Evolutionary conservation across 2,113 vertebrate species (phyloP).

Genomic region (Tetrao urogallus): DNA sequence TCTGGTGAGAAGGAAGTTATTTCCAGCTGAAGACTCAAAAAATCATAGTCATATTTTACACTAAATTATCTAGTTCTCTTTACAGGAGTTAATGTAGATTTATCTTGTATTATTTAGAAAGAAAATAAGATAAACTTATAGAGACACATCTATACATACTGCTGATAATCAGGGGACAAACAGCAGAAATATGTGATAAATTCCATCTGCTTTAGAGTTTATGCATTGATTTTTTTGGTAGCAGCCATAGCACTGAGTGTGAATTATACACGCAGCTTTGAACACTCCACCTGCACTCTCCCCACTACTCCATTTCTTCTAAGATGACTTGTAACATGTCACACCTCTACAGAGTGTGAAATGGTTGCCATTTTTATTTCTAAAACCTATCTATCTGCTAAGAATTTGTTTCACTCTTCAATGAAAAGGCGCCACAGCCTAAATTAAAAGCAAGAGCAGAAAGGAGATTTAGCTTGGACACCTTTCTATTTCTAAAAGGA

Average conservation of each 20-base stretch:
- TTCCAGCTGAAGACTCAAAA: background rate
- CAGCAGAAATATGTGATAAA: constrained; percentile 12
- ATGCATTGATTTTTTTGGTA: constrained; percentile 20
- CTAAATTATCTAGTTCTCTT: background rate
- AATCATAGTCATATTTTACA: background rate
- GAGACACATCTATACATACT: background rate
- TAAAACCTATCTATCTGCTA: background rate
- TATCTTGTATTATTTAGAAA: background rate
- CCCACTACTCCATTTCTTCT: constrained; percentile 47
- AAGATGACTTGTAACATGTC: constrained; percentile 45
- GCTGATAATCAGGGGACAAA: constrained; percentile 35
- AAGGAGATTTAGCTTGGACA: background rate
- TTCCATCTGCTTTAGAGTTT: background rate
- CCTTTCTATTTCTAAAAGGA: background rate
- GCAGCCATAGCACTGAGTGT: constrained; percentile 10
- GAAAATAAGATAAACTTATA: background rate
- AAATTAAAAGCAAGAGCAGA: background rate
- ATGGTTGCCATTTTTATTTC: constrained; percentile 47
- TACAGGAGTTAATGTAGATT: background rate
- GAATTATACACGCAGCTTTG: constrained; percentile 41
- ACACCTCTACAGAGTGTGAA: constrained; percentile 47
- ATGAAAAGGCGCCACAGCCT: background rate
- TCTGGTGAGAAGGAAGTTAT: background rate
- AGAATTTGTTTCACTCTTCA: background rate
- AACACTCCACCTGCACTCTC: constrained; percentile 58